Conservation (phyloP, 2,888 invertebrate species). For the Calameuta filiformis region DNA sequence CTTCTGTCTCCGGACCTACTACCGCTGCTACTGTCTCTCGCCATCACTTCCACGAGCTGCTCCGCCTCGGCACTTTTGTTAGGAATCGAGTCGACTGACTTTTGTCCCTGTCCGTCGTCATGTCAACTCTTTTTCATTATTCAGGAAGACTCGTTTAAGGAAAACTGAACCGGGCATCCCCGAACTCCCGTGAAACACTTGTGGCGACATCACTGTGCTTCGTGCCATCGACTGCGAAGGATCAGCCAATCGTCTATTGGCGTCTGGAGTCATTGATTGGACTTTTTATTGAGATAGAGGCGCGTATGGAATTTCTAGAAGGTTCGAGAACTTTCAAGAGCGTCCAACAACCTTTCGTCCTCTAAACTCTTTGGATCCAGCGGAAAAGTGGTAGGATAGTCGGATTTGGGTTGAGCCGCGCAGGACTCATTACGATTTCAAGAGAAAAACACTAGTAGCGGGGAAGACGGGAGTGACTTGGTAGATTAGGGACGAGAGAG, state of each 20-base stretch:
- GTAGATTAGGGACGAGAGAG: conserved; percentile 32
- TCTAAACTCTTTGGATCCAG: conserved; percentile 12
- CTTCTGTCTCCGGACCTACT: not conserved
- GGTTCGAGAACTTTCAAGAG: no score
- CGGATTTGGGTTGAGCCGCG: conserved; percentile 49
- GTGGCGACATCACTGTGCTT: no score
- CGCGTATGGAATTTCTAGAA: no score
- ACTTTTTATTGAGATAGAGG: no score
- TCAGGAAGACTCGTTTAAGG: conserved; percentile 59
- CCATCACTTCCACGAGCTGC: conserved; percentile 23
- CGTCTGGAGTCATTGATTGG: no score
- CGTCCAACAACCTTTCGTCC: conserved; percentile 6
- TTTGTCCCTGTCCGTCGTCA: conserved; percentile 46
- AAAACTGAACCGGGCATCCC: conserved; percentile 39
- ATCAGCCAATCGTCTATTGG: no score
- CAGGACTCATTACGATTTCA: conserved; percentile 59
- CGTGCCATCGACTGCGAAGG: no score
- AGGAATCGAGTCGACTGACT: conserved; percentile 58
- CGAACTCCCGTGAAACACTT: no score
- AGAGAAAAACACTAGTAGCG: conserved; percentile 57
- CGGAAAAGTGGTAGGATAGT: conserved; percentile 21
- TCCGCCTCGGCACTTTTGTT: conserved; percentile 59
- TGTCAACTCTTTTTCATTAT: conserved; percentile 60
- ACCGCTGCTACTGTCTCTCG: not conserved
- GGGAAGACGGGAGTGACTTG: conserved; percentile 50